These are phyloP conservation scores for Calameuta filiformis DNA, from an alignment of 2,888 invertebrate species.

Conservation along the genomic window DNA sequence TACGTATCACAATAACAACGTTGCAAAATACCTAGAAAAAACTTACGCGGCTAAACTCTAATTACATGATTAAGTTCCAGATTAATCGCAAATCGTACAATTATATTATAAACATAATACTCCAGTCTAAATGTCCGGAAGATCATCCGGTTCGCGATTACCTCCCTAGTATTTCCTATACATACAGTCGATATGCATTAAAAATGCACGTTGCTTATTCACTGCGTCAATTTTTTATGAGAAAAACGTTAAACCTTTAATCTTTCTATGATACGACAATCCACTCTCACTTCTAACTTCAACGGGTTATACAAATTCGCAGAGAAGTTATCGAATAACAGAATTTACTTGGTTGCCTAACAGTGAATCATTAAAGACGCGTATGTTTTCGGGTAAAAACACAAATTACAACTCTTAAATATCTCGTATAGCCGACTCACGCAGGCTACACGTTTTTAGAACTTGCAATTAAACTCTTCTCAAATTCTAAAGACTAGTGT, in stretches of 20 bases:
- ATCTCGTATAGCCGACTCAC: not conserved
- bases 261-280: not conserved
- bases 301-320: not conserved
- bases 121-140: not conserved
- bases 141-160: conserved; percentile 16
- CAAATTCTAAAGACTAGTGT: no score
- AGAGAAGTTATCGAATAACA: not conserved
- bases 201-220: conserved; percentile 29
- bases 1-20: conserved; percentile 53
- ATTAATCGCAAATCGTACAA: not conserved
- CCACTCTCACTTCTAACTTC: not conserved
- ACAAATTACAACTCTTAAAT: not conserved
- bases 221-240: not conserved
- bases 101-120: not conserved
- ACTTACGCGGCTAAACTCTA: conserved; percentile 11
- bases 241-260: not conserved
- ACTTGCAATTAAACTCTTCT: no score
- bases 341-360: not conserved
- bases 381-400: not conserved
- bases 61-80: conserved; percentile 4
- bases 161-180: conserved; percentile 1
- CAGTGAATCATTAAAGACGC: not conserved
- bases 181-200: conserved; percentile 36
- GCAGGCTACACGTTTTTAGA: no score
- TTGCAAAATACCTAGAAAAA: conserved; percentile 33